A percentile compares a stretch with the other conserved stretches of the same genome.
These are phyloP conservation scores for Astreopora myriophthalma DNA, from an alignment of 64 coral and sea anemone species.

Conservation along the genomic window DNA sequence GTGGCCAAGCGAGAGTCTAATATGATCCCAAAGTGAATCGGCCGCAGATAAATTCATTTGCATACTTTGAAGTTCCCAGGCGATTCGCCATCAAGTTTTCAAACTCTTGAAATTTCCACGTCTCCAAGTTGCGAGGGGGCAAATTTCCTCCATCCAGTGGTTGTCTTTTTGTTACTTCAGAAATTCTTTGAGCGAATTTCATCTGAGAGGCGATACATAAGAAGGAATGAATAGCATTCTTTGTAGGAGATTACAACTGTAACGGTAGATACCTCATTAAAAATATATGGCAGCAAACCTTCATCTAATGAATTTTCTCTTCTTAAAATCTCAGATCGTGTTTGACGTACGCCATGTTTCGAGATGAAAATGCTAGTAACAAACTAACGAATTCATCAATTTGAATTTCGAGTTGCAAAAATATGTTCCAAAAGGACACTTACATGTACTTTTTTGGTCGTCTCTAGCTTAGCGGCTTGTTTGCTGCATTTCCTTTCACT, in stretches of 20 bases:
- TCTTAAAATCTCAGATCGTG: neutral
- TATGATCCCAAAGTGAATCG: neutral
- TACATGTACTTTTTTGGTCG: neutral
- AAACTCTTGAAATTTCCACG: neutral
- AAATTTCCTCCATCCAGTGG: neutral
- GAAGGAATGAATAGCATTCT: neutral
- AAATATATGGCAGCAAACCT: neutral
- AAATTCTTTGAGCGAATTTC: neutral
- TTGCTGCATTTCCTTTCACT: neutral
- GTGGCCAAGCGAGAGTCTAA: neutral
- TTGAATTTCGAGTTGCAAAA: neutral
- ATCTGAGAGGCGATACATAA: neutral
- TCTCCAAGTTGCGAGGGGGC: neutral
- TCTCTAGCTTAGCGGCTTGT: neutral
- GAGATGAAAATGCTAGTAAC: neutral
- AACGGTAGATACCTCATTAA: constrained; percentile 8
- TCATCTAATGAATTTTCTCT: constrained; percentile 15
- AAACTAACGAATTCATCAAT: neutral
- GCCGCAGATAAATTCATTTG: neutral
- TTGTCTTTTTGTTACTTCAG: neutral
- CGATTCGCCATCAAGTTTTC: neutral
- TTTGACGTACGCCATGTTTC: neutral
- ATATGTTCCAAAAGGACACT: too few species aligned
- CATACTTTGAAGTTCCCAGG: neutral
- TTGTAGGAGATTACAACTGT: neutral